Base-by-base conservation (phyloP, 1,140 invertebrate species). In the Drosophila yakuba region DNA sequence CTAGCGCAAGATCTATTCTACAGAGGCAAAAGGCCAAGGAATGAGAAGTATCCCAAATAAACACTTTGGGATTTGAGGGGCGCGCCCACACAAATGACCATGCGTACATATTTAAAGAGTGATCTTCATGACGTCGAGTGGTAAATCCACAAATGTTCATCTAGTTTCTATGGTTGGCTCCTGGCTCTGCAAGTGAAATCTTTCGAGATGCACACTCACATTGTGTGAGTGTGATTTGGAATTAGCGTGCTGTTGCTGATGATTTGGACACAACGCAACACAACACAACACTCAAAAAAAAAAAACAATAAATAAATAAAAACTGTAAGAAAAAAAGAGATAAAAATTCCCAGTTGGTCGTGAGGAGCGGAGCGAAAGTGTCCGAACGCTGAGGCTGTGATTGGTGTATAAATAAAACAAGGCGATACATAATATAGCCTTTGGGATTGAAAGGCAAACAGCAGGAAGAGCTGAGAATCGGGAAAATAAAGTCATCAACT, bases 401-500 rank as follows among this genome's bases (percentile, higher is more conserved):
- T 68, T 41, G n/a, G 23, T 20, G 14, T 58, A 58, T 58, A 58
- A 58, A 58, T 45, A 58, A 15, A 45, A 17, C 25, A 12, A 20
- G 25, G 15, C 32, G 39, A 35, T 36, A 35, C 17, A 25, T 51
- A 28, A 15, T n/a, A 15, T 47, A 60, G 32, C 6, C 15, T 14
- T 38, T 17, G 44, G 28, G n/a, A n/a, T 15, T 12, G 8, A 62
- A 48, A 23, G 36, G 47, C 47, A 32, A 36, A 36, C 28, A 23
- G 44, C 20, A 15, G 44, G n/a, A 11, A 15, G 5, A 11, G 23
- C 38, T 17, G 44, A 39, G 48, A 66, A 66, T 28, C 47, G 20
- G 6, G 48, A 61, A 35, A 51, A 67, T 50, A 51, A 67, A 15
- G 63, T 35, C 63, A 61, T 68, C 64, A 68, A 20, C 59, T 10